These are phyloP conservation scores for Martes martes DNA, from an alignment of 2,113 vertebrate species.

Conservation along the genomic window DNA sequence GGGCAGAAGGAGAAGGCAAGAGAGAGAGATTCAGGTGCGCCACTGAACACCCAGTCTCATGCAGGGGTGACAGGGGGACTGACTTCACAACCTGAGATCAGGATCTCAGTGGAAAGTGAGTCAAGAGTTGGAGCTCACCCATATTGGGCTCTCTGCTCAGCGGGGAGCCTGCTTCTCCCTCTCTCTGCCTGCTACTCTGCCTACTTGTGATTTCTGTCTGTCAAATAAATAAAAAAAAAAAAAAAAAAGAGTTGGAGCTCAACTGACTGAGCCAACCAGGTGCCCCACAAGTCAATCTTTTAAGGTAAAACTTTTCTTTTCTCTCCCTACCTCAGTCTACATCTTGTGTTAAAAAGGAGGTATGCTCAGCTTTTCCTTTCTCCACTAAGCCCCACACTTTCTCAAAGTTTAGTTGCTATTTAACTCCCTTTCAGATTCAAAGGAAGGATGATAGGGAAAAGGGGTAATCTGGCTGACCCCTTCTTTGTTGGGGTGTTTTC, in stretches of 20 bases:
- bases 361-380: background rate
- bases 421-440: background rate
- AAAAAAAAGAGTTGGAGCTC: background rate
- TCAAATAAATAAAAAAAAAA: too few relatives aligned
- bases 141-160: too few relatives aligned
- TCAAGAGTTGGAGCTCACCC: background rate
- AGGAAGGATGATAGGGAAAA: background rate
- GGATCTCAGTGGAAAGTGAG: background rate
- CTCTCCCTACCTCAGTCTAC: background rate
- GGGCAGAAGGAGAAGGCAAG: background rate
- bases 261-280: background rate
- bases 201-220: too few relatives aligned
- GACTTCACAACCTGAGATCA: background rate
- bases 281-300: background rate
- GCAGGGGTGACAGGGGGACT: background rate
- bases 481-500: background rate
- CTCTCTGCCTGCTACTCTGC: too few relatives aligned
- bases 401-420: background rate
- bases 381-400: background rate
- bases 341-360: background rate
- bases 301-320: background rate
- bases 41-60: background rate
- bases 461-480: background rate
- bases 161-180: too few relatives aligned
- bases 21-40: background rate